These are phyloP conservation scores for Melanerpes aurifrons DNA, from an alignment of 2,113 vertebrate species.

Conservation along the genomic window DNA sequence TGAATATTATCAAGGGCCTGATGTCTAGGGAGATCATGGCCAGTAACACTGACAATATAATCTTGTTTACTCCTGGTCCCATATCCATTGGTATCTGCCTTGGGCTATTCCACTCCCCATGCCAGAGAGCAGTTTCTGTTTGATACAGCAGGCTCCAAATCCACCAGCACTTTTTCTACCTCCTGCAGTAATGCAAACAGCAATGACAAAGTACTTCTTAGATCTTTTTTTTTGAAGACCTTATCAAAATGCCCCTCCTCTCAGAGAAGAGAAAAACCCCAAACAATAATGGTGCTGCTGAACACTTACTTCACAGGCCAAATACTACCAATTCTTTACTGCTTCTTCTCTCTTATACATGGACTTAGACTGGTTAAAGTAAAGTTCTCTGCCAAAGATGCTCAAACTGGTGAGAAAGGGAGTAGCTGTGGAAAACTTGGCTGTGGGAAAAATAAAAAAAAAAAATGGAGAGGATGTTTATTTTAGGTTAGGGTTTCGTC, in stretches of 20 bases:
- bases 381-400: neutral
- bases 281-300: neutral
- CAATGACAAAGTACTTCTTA: neutral
- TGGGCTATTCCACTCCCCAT: neutral
- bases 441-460: neutral
- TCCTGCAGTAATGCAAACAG: neutral
- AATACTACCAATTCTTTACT: neutral
- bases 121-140: neutral
- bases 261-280: fast-evolving
- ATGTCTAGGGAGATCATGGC: neutral
- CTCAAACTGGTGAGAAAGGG: neutral
- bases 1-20: neutral
- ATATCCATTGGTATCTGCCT: neutral
- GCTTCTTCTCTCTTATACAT: neutral
- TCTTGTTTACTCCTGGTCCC: neutral
- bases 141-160: neutral
- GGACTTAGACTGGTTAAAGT: neutral
- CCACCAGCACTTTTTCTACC: neutral
- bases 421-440: neutral
- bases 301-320: neutral
- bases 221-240: neutral
- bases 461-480: neutral
- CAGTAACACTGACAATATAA: neutral
- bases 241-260: neutral
- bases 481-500: neutral